phyloP scores from a whole-genome alignment of 2,888 invertebrate species.

The Zygaena filipendulae region DNA sequence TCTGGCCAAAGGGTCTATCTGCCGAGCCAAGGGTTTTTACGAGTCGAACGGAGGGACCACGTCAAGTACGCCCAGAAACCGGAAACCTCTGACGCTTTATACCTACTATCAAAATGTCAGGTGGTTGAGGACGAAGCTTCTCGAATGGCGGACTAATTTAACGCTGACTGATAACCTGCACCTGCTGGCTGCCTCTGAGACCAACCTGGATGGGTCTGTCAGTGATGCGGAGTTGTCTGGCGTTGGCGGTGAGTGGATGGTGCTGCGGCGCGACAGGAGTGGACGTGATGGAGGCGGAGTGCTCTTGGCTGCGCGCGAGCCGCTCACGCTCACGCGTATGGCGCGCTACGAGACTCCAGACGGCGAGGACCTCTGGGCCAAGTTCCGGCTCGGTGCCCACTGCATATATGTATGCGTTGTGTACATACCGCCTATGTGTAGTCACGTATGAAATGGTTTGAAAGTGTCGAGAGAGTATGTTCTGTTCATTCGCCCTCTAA shows the following conservation, averaged over 20 bases:
- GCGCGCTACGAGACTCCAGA: background rate
- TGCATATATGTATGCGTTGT: constrained; percentile 3
- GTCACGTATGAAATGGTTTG: too few species aligned
- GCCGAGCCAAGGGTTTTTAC: too few species aligned
- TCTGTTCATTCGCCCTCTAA: too few species aligned
- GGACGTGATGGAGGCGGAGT: constrained; percentile 4
- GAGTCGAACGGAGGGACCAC: too few species aligned
- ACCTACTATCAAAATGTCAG: constrained; percentile 5
- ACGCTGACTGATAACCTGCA: background rate
- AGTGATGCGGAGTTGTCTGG: constrained; percentile 3
- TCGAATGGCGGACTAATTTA: constrained; percentile 1
- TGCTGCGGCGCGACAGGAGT: constrained; percentile 5
- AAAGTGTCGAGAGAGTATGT: too few species aligned
- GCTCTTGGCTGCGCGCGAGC: constrained; percentile 2
- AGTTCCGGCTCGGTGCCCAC: constrained; percentile 1
- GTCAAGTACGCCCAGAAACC: too few species aligned
- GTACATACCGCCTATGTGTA: constrained; percentile 4
- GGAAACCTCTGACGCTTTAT: too few species aligned
- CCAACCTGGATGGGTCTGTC: constrained; percentile 1
- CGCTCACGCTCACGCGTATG: background rate
- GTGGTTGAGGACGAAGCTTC: constrained; percentile 1
- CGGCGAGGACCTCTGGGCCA: constrained; percentile 5
- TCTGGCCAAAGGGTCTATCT: too few species aligned
- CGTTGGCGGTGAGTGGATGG: constrained; percentile 1
- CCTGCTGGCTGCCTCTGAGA: constrained; percentile 2